phyloP scores from a whole-genome alignment of 2,888 invertebrate species.

The Thymelicus acteon region DNA sequence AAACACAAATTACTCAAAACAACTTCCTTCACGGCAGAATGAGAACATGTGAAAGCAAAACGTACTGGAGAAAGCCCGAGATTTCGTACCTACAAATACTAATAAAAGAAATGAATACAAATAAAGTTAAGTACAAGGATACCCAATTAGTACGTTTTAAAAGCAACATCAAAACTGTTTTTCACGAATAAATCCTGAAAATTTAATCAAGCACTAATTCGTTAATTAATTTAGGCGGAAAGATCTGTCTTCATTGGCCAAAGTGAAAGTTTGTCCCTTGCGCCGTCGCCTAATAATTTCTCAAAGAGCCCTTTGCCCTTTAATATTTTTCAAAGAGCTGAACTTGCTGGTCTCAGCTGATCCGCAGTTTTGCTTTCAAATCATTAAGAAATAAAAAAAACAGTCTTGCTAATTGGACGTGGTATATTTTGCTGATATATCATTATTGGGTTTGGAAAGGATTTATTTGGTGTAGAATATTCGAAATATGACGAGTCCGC shows the following conservation, averaged over 20 bases:
- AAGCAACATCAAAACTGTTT: not conserved
- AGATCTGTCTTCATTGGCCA: not conserved
- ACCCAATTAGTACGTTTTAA: not conserved
- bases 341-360: constrained; percentile 40
- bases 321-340: constrained; percentile 41
- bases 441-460: constrained; percentile 41
- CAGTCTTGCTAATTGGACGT: constrained; percentile 67
- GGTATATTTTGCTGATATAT: constrained; percentile 62
- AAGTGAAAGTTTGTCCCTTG: constrained; percentile 34
- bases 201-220: not conserved
- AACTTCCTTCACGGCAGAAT: not conserved
- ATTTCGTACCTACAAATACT: not conserved
- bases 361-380: constrained; percentile 34
- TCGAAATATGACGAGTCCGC: constrained; percentile 4
- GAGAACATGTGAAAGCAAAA: not conserved
- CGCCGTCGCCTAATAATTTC: constrained; percentile 31
- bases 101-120: not conserved
- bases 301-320: constrained; percentile 35
- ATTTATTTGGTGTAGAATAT: constrained; percentile 18
- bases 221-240: constrained; percentile 9
- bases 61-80: not conserved
- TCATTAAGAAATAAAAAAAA: constrained; percentile 47
- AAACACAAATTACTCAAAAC: not conserved
- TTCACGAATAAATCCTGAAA: not conserved
- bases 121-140: too few species aligned